A percentile compares a stretch with the other conserved stretches of the same genome.
Evolutionary conservation across 2,797 vertebrate genomes (phyloP).

Genomic region (Varecia variegata): DNA sequence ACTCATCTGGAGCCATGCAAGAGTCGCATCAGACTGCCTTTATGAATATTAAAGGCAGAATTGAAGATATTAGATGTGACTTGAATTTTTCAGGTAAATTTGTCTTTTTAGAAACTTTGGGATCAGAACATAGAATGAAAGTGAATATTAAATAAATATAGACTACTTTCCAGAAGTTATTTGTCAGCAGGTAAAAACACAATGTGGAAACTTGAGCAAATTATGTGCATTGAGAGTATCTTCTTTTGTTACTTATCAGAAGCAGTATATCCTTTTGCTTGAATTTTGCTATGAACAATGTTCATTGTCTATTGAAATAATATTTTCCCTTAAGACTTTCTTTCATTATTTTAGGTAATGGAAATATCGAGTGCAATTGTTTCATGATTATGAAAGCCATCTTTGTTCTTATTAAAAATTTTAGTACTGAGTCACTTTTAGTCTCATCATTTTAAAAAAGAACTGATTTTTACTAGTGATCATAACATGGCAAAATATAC

Average conservation of each 20-base stretch:
- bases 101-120: neutral
- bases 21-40: neutral
- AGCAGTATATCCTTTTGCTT: neutral
- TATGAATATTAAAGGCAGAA: neutral
- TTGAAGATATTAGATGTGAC: neutral
- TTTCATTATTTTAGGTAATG: neutral
- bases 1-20: neutral
- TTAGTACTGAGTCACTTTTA: neutral
- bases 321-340: neutral
- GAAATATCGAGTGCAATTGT: neutral
- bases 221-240: neutral
- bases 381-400: neutral
- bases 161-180: neutral
- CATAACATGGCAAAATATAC: neutral
- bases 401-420: neutral
- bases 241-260: neutral
- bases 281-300: neutral
- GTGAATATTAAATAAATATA: neutral
- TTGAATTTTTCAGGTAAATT: neutral
- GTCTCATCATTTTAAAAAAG: neutral
- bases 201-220: neutral
- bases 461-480: neutral
- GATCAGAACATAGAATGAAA: neutral
- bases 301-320: neutral
- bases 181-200: neutral